phyloP scores from a whole-genome alignment of 2,797 vertebrate species.

The Hydrocynus forskahlii region DNA sequence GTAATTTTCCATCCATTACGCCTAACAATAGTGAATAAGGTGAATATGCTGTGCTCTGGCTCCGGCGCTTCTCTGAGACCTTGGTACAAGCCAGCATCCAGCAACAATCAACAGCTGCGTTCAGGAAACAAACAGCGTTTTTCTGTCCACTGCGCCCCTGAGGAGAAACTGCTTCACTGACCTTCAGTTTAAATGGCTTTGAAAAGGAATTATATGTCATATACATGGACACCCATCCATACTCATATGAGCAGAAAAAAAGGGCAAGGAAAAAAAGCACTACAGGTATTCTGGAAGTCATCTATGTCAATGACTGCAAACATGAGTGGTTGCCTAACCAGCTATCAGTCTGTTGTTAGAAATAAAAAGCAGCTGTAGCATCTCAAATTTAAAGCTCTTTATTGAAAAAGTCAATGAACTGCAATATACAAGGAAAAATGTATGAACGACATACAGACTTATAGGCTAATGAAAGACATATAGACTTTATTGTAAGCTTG shows the following conservation, averaged over 20 bases:
- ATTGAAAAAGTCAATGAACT: no score
- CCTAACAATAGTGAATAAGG: constrained; percentile 62
- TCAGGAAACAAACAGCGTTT: constrained; percentile 47
- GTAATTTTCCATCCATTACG: constrained; percentile 61
- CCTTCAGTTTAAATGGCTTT: constrained; percentile 59
- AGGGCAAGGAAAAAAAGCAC: no score
- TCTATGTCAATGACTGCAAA: no score
- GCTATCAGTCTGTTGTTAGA: no score
- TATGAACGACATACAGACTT: no score
- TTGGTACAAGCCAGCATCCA: constrained; percentile 57
- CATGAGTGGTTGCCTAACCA: no score
- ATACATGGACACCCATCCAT: constrained; percentile 44
- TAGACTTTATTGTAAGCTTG: no score
- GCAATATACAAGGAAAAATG: no score
- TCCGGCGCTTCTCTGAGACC: constrained; percentile 57
- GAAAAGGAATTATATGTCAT: constrained; percentile 52
- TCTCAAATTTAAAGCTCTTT: no score
- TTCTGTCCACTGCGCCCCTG: constrained; percentile 41
- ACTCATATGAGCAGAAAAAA: constrained; percentile 19
- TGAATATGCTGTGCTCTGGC: constrained; percentile 47
- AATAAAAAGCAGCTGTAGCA: no score
- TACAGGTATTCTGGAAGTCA: no score
- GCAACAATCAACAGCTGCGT: constrained; percentile 58
- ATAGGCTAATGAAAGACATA: no score
- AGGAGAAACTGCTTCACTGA: constrained; percentile 50